Evolutionary conservation across 1,140 invertebrate genomes (phyloP).

Genomic region (Atopsyche davidsoni): DNA sequence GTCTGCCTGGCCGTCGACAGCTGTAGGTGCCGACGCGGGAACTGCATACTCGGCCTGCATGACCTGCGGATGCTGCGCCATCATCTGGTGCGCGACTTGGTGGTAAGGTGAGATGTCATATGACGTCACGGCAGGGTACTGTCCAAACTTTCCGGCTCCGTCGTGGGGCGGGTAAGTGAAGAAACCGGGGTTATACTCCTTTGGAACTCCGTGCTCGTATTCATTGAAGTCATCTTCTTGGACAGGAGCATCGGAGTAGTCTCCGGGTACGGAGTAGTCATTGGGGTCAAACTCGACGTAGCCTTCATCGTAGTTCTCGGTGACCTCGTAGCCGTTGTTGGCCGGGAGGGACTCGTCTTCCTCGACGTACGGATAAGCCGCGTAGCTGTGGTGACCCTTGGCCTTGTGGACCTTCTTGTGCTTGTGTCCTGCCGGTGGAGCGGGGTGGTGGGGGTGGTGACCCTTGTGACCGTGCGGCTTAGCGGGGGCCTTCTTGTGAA

Average conservation of each 20-base stretch:
- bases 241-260: constrained; percentile 6
- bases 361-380: too few species aligned
- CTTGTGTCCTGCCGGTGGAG: constrained; percentile 3
- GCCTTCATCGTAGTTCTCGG: constrained; percentile 39
- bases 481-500: constrained; percentile 27
- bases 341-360: too few species aligned
- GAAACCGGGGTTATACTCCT: constrained; percentile 1
- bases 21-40: background rate
- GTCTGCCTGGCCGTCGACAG: background rate
- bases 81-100: too few species aligned
- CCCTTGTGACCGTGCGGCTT: too few species aligned
- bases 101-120: constrained; percentile 27
- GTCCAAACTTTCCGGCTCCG: constrained; percentile 7
- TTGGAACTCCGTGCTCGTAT: background rate
- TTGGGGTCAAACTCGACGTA: constrained; percentile 21
- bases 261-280: constrained; percentile 18
- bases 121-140: constrained; percentile 12
- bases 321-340: constrained; percentile 36
- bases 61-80: background rate
- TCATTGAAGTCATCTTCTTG: background rate
- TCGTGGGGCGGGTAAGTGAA: constrained; percentile 18
- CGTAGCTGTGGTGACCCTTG: constrained; percentile 29
- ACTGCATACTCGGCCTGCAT: too few species aligned
- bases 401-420: constrained; percentile 31
- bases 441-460: constrained; percentile 33